Base-by-base conservation (phyloP, 1,140 invertebrate genomes). In the Portunus trituberculatus region DNA sequence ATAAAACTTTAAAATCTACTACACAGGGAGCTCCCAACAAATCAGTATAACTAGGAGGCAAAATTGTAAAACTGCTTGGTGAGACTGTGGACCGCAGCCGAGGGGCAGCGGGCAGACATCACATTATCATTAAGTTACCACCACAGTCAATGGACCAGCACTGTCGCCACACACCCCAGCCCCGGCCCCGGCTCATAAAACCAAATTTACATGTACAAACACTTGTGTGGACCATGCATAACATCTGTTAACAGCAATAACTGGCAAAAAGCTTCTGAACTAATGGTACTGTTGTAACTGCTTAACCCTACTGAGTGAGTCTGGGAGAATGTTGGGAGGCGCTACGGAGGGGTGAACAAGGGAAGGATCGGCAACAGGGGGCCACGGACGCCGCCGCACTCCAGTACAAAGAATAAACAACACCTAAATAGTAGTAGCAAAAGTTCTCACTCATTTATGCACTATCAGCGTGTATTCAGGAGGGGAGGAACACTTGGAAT, bases 1-100 rank as follows among this genome's bases (percentile, higher is more conserved):
- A 92, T 92, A 95, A 95, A 95, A 12, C 67, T 91, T 95, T 95
- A 92, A 95, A 92, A 92, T 95, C 94, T 95, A 95, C 91, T 76
- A 95, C 94, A 95, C 94, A 95, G 94, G 91, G 94, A 95, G 48
- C 94, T 95, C 94, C 94, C 94, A 95, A 95, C 94, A 95, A 95
- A 95, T 95, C 91, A 95, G 94, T 95, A 95, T 95, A 95, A 92
- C 90, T 92, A 92, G 90, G 82, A 67, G 91, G 90, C 83, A 92
- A 92, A 92, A 92, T 92, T 91, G 90, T 92, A 92, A 95, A 95
- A 95, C 91, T 95, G 94, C 94, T 95, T 95, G 90, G 94, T 95
- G 87, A 92, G 93, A 87, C 29, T 28, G 52, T 28, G 59, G 46
- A 82, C 39, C 52, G 90, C 39, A 45, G 83, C 29, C 76, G 83